These are phyloP conservation scores for Ditylenchus weischeri DNA, from an alignment of 2,888 invertebrate species.

Conservation along the genomic window DNA sequence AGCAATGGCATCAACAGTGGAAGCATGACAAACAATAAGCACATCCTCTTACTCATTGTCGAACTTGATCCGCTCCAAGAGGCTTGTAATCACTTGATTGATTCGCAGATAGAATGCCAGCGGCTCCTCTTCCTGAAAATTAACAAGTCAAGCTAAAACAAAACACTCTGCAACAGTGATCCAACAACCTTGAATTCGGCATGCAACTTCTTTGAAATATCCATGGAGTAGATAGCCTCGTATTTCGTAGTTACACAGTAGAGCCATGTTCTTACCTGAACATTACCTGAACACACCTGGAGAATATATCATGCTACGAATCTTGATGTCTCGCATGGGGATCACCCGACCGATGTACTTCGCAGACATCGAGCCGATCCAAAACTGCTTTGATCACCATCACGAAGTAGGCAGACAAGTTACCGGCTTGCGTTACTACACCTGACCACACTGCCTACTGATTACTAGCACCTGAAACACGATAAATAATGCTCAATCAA, in stretches of 20 bases:
- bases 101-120: slow-evolving; percentile 19
- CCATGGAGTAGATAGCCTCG: slow-evolving; percentile 4
- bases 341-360: too few species aligned
- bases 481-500: too few species aligned
- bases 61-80: slow-evolving; percentile 8
- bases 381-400: too few species aligned
- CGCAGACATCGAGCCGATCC: too few species aligned
- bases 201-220: background rate
- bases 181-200: background rate
- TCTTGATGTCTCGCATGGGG: background rate
- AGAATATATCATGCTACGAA: slow-evolving; percentile 15
- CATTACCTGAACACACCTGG: slow-evolving; percentile 21
- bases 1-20: slow-evolving; percentile 18
- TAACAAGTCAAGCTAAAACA: too few species aligned
- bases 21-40: slow-evolving; percentile 21
- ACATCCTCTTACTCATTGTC: background rate
- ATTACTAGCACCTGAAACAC: too few species aligned
- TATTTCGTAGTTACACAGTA: slow-evolving; percentile 10
- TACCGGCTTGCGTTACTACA: too few species aligned
- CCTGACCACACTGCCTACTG: too few species aligned
- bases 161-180: too few species aligned
- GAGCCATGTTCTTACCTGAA: slow-evolving; percentile 4
- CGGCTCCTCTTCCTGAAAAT: slow-evolving; percentile 14
- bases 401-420: too few species aligned
- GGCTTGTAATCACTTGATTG: slow-evolving; percentile 10